These are phyloP conservation scores for Columba livia DNA, from an alignment of 2,113 vertebrate species.

Conservation along the genomic window DNA sequence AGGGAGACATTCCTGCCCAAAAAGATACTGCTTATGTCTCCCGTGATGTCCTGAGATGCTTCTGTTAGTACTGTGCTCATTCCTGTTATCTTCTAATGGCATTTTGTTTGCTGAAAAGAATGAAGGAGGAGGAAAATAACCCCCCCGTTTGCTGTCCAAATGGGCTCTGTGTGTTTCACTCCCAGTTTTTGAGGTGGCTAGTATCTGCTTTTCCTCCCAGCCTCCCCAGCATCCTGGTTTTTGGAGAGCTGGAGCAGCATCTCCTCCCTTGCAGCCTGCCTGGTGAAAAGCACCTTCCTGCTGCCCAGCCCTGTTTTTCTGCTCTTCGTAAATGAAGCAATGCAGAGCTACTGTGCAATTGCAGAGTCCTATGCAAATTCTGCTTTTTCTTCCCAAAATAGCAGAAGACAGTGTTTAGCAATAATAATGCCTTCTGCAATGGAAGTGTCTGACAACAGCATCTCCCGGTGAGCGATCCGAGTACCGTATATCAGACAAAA, in stretches of 20 bases:
- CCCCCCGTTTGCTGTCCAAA: neutral
- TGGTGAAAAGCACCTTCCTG: accelerated
- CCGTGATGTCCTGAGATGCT: neutral
- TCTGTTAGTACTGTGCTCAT: too few species aligned
- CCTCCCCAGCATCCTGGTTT: accelerated
- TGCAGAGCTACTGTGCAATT: neutral
- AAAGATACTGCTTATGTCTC: accelerated
- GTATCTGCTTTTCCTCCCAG: neutral
- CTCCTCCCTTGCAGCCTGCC: accelerated
- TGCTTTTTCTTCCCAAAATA: neutral
- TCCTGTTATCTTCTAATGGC: neutral
- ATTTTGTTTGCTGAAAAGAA: neutral
- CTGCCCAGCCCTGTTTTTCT: neutral
- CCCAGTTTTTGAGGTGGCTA: accelerated
- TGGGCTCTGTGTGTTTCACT: neutral
- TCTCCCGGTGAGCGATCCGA: neutral
- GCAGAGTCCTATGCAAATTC: neutral
- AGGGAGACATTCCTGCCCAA: neutral
- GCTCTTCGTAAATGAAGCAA: neutral
- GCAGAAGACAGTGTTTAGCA: neutral
- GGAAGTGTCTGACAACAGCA: neutral
- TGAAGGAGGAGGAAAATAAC: neutral
- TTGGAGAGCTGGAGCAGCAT: neutral
- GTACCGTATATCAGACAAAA: neutral
- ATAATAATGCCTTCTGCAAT: neutral